Conservation (phyloP, 2,113 vertebrate genomes). For the Aphelocoma coerulescens region DNA sequence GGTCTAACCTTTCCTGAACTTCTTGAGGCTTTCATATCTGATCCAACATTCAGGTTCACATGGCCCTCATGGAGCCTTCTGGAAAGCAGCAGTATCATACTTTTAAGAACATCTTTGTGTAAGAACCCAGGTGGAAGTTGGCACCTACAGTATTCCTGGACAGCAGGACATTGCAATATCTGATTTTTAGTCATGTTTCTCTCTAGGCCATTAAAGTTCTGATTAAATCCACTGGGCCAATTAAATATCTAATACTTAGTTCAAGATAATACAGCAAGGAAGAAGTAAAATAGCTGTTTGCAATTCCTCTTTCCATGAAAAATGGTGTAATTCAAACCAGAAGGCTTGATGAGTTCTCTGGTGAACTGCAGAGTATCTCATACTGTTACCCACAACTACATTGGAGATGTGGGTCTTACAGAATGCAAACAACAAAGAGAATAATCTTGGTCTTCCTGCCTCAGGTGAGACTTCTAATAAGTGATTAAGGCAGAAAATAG, state of each 20-base stretch:
- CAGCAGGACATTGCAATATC: background rate
- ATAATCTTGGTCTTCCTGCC: background rate
- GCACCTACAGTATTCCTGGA: background rate
- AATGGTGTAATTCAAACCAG: background rate
- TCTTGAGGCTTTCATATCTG: background rate
- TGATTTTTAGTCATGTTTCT: background rate
- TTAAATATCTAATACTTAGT: background rate
- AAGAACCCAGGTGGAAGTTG: background rate
- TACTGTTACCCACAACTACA: rapidly evolving
- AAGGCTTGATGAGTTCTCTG: background rate
- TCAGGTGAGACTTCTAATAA: background rate
- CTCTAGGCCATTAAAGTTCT: background rate
- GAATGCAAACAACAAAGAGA: background rate
- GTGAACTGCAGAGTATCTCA: background rate
- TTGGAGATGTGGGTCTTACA: background rate
- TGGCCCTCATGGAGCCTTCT: background rate
- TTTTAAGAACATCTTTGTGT: background rate
- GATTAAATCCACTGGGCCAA: background rate
- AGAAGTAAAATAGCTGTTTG: background rate
- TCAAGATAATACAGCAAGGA: background rate
- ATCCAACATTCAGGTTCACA: background rate
- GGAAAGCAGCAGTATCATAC: background rate
- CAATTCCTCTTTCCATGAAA: background rate
- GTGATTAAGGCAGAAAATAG: background rate
- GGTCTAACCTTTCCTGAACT: background rate